Evolutionary conservation across 1,140 invertebrate genomes (phyloP).

Genomic region (Papilio polytes): DNA sequence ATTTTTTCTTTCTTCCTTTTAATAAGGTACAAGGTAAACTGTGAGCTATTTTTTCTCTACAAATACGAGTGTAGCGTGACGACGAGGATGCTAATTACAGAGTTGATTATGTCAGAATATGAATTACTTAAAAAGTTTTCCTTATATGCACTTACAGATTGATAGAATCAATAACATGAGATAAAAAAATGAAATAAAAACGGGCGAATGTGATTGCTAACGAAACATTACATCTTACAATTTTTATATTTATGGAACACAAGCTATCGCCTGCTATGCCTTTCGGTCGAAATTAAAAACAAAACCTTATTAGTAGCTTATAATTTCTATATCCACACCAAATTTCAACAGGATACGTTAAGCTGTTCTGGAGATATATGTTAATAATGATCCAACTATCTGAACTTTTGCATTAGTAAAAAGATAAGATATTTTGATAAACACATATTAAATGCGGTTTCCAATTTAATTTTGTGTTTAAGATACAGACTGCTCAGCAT

Average conservation of each 20-base stretch:
- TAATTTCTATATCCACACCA: too few species aligned
- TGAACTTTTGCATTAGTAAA: too few species aligned
- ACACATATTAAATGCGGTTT: background rate
- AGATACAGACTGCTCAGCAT: too few species aligned
- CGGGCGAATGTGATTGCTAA: background rate
- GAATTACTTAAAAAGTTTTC: background rate
- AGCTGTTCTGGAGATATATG: too few species aligned
- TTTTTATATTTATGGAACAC: too few species aligned
- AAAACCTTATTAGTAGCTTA: too few species aligned
- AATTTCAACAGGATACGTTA: too few species aligned
- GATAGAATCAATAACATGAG: background rate
- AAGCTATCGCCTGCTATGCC: too few species aligned
- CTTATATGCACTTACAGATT: conserved; percentile 6
- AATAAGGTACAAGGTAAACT: background rate
- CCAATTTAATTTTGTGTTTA: background rate
- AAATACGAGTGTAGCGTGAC: background rate
- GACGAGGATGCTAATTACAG: background rate
- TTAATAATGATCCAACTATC: too few species aligned
- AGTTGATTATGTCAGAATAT: background rate
- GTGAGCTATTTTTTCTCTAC: background rate
- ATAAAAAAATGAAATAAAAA: background rate
- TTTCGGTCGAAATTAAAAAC: too few species aligned
- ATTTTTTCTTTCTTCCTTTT: background rate
- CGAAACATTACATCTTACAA: too few species aligned
- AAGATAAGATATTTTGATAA: background rate